phyloP scores from a whole-genome alignment of 2,113 vertebrate genomes.

The Phylloscopus trochilus region DNA sequence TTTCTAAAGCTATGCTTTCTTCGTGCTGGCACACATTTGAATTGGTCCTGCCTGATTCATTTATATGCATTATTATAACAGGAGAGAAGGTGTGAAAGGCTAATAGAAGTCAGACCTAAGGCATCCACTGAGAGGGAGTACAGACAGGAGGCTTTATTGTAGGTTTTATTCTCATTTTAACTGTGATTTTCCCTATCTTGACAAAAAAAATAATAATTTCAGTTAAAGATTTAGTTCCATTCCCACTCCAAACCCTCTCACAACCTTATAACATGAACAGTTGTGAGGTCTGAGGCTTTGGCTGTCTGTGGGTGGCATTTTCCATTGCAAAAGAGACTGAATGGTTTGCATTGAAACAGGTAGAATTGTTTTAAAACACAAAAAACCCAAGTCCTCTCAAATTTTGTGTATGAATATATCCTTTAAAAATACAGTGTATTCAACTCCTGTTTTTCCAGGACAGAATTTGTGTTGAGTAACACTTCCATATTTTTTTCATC shows the following conservation, averaged over 20 bases:
- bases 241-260: neutral
- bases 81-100: neutral
- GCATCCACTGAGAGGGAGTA: neutral
- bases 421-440: neutral
- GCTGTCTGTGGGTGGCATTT: neutral
- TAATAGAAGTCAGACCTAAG: neutral
- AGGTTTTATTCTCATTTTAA: neutral
- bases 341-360: neutral
- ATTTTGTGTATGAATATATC: neutral
- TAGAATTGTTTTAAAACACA: neutral
- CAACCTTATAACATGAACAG: neutral
- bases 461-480: neutral
- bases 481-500: neutral
- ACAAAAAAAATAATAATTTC: neutral
- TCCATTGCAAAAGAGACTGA: neutral
- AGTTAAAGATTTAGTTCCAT: neutral
- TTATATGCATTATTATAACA: neutral
- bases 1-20: neutral
- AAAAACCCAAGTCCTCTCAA: neutral
- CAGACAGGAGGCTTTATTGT: neutral
- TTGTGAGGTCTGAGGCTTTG: neutral
- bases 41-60: neutral
- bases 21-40: neutral
- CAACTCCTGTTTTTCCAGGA: neutral
- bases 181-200: neutral